Evolutionary conservation across 1,140 invertebrate species (phyloP).

Genomic region (Theocolax elegans): DNA sequence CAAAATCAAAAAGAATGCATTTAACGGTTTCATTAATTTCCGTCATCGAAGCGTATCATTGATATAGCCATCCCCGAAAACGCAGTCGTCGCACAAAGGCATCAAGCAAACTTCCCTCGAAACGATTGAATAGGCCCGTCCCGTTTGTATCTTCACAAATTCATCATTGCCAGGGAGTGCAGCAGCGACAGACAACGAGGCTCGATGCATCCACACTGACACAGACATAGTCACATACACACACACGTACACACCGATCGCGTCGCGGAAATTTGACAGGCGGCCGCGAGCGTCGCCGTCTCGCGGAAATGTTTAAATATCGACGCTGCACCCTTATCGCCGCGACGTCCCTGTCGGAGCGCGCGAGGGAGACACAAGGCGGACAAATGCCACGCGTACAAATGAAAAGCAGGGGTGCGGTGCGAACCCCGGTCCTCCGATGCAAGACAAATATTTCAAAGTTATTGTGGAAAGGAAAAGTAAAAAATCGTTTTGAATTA

Average conservation of each 20-base stretch:
- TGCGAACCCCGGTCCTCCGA: neutral
- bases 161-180: constrained; percentile 3
- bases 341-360: neutral
- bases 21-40: no score
- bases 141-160: constrained; percentile 17
- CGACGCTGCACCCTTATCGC: neutral
- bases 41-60: no score
- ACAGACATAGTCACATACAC: no score
- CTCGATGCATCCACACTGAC: constrained; percentile 10
- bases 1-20: no score
- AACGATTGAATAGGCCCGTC: no score
- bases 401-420: constrained; percentile 15
- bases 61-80: no score
- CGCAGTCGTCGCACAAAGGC: no score
- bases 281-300: neutral
- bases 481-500: no score
- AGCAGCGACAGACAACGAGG: neutral
- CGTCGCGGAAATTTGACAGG: constrained; percentile 1
- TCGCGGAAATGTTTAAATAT: constrained; percentile 27
- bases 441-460: constrained; percentile 28
- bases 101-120: no score
- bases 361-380: neutral
- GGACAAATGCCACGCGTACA: neutral
- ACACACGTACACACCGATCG: no score
- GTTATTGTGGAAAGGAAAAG: neutral